Base-by-base conservation (phyloP, 64 coral and sea anemone species). In the Exaiptasia diaphana region DNA sequence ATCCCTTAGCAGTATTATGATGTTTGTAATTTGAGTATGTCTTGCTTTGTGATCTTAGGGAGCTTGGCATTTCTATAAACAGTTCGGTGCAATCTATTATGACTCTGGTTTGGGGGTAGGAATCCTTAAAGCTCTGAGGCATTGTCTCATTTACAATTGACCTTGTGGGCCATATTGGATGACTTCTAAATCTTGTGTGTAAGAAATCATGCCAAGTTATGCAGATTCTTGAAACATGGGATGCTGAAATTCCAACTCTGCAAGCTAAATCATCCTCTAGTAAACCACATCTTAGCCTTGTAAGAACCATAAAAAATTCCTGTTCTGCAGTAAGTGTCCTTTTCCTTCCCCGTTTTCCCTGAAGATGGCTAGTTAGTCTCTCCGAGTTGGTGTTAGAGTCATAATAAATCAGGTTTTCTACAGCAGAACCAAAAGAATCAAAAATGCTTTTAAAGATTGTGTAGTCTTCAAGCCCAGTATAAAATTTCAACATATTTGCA, bases 401-500 rank as follows among this genome's bases (percentile, higher is more conserved):
- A 53, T 68, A 78, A 77, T 87, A 87, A 50, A 87, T 53, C 38
- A 87, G 44, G 37, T 87, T 76, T 36, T 78, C 43, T 50, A 77
- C 28, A 38, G 72, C 83, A 41, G 54, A 15, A 23, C 71, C 73
- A 87, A 87, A 77, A 32, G 58, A 65, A 65, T 87, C 83, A 64
- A 87, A 77, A 26, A 57, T 42, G 59, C n/a, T 72, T 61, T 80
- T 88, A 42, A 80, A 80, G 13, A 61, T 71, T 54, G 43, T 37
- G 57, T 79, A 88, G 56, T 88, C 75, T 45, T 78, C 44, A 48
- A 88, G 74, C 33, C 63, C 75, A 43, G 74, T 79, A 50, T 88
- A 79, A 68, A 88, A 88, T 60, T 74, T 86, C 42, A 88, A 79
- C 32, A 88, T 35, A 1, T 88, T 52, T 37, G 77, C 60, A 61